Percentiles rank a stretch among this genome's conserved stretches.
Evolutionary conservation across 2,888 invertebrate genomes (phyloP).

Genomic region (Chymomyza amoena): DNA sequence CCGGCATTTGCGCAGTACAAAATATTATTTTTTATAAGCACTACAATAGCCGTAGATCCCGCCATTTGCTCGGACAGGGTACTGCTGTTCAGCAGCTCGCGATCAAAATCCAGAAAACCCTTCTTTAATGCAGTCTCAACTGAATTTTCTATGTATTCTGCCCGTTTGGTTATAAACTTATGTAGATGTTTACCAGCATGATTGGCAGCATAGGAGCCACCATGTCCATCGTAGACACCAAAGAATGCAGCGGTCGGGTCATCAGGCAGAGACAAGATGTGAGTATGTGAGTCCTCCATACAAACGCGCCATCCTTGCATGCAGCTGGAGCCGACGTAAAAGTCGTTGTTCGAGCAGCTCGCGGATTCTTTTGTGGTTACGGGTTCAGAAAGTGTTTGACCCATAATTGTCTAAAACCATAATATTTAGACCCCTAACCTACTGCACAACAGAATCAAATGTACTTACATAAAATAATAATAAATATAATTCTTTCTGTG

Average conservation of each 20-base stretch:
- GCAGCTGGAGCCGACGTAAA: slow-evolving; percentile 93
- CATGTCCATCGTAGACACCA: slow-evolving; percentile 90
- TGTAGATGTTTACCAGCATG: slow-evolving; percentile 97
- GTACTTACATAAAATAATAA: background rate
- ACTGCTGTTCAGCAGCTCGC: slow-evolving; percentile 94
- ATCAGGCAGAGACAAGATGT: slow-evolving; percentile 94
- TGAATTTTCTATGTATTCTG: slow-evolving; percentile 87
- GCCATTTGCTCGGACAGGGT: slow-evolving; percentile 94
- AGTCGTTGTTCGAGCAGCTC: slow-evolving; percentile 86
- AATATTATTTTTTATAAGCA: slow-evolving; percentile 89
- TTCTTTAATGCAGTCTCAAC: slow-evolving; percentile 90
- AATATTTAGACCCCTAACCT: background rate
- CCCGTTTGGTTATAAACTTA: slow-evolving; percentile 90
- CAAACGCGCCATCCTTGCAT: slow-evolving; percentile 99
- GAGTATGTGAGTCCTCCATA: slow-evolving; percentile 99
- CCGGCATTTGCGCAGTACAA: slow-evolving; percentile 98
- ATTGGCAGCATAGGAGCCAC: slow-evolving; percentile 93
- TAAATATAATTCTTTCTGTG: background rate
- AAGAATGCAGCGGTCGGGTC: slow-evolving; percentile 96
- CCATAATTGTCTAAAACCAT: slow-evolving; percentile 83
- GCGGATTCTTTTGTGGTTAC: slow-evolving; percentile 93
- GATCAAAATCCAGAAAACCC: slow-evolving; percentile 95
- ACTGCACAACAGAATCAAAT: background rate
- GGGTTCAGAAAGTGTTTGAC: slow-evolving; percentile 98
- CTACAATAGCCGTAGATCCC: slow-evolving; percentile 95